A percentile compares a stretch with the other conserved stretches of the same genome.
phyloP scores from a whole-genome alignment of 30 jellyfish, hydroid and myxozoan genomes.

The Turritopsis dohrnii region DNA sequence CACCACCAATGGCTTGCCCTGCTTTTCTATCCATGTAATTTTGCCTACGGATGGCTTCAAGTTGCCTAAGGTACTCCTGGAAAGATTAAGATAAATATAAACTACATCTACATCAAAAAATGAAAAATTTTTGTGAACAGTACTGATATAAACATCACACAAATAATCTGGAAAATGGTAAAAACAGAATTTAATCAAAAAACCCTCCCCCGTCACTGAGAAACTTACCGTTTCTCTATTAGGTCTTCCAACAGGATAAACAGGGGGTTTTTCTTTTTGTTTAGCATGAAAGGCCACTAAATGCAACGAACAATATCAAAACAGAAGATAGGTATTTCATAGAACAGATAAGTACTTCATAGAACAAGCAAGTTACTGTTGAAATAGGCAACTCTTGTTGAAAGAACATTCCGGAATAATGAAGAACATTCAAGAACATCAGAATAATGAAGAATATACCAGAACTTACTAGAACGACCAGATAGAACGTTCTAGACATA shows the following conservation, averaged over 20 bases:
- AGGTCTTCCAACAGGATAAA: not conserved
- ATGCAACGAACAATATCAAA: not conserved
- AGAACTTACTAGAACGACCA: no score
- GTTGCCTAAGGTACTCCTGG: conserved; percentile 68
- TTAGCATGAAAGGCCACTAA: not conserved
- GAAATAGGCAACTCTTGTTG: no score
- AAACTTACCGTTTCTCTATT: not conserved
- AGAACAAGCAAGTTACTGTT: no score
- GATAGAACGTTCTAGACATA: no score
- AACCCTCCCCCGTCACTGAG: not conserved
- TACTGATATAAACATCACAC: not conserved
- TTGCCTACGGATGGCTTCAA: conserved; percentile 78
- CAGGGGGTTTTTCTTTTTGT: not conserved
- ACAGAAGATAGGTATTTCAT: not conserved
- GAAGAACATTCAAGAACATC: no score
- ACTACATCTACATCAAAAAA: not conserved
- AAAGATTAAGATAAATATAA: not conserved
- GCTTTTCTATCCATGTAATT: conserved; percentile 61
- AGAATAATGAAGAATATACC: no score
- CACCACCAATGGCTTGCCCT: conserved; percentile 30
- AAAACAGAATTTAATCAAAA: not conserved
- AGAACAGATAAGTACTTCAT: no score
- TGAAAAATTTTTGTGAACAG: not conserved
- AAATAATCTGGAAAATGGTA: not conserved
- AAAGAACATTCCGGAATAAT: no score